Evolutionary conservation across 2,888 invertebrate genomes (phyloP), one percentile per base, ranked within the genome.

Genomic region (Plebejus anna): DNA sequence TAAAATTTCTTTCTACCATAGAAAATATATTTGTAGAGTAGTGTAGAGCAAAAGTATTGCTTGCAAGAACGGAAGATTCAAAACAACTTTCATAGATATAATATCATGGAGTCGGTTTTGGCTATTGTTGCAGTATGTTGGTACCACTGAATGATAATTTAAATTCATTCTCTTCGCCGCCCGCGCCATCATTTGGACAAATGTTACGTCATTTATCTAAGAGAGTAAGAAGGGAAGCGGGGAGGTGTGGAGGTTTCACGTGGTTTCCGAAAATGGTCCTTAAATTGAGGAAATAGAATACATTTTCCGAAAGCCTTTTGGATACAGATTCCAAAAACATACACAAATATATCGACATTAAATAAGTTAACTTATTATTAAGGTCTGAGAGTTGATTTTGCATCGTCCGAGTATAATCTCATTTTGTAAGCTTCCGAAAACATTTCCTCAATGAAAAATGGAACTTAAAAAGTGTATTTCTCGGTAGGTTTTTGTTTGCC

Each of bases 111-210:
- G 83, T 85, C 85, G 86, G 88, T 90, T 91, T 92, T 88, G 88
- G 89, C 86, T 85, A 87, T 87, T 89, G 85, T 87, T 87, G 87
- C 86, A 90, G 87, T 90, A 87, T 89, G 92, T 90, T 90, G 89
- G 90, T 91, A 94, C 88, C 91, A 93, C 93, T 92, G 94, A 93
- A 94, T 94, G 94, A 94, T 94, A 94, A 94, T 94, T 94, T 94
- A 94, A 94, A 94, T 94, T 94, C 94, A 94, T 94, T 94, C 94
- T 94, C 94, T 94, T 89, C 90, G 89, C 90, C 94, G 93, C 94
- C 94, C 93, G 93, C 94, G 94, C 94, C 94, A 94, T 94, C 94
- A 94, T 94, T 94, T 92, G 94, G 94, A 94, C 94, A 94, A 94
- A 94, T 94, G 94, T 89, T 90, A 89, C 89, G 88, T 92, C 94